These are phyloP conservation scores for Poeciliopsis turrubarensis DNA, from an alignment of 2,113 vertebrate genomes.

Conservation along the genomic window DNA sequence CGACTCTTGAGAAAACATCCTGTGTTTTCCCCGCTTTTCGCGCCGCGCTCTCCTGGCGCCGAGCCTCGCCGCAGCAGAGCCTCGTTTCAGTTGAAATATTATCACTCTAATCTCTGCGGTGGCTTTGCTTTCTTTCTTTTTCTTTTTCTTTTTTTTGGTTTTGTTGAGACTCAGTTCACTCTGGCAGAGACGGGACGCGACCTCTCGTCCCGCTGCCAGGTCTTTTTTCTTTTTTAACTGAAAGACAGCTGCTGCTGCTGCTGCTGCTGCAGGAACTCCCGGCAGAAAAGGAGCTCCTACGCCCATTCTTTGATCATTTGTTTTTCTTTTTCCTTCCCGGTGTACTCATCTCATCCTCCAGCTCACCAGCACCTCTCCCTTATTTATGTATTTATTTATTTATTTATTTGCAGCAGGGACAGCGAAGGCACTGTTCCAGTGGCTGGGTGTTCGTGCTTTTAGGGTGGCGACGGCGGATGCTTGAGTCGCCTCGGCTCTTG, in stretches of 20 bases:
- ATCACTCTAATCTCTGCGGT: constrained; percentile 59
- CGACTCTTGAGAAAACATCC: constrained; percentile 27
- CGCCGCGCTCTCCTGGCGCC: constrained; percentile 20
- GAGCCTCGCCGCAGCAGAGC: constrained; percentile 20
- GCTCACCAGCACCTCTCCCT: constrained; percentile 17
- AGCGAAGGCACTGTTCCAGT: constrained; percentile 31
- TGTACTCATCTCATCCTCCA: constrained; percentile 42
- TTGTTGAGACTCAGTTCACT: constrained; percentile 53
- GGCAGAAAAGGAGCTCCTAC: constrained; percentile 23
- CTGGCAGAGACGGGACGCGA: constrained; percentile 47
- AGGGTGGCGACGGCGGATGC: constrained; percentile 37
- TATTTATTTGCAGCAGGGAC: constrained; percentile 21
- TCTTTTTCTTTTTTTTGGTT: constrained; percentile 41
- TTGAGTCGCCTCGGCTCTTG: constrained; percentile 37
- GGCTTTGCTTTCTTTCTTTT: constrained; percentile 19
- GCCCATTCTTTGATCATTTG: constrained; percentile 31
- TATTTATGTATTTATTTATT: neutral
- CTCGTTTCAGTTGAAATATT: constrained; percentile 68
- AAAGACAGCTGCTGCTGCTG: constrained; percentile 60
- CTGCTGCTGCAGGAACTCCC: constrained; percentile 38
- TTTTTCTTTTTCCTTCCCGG: constrained; percentile 20
- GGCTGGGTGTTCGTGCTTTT: constrained; percentile 31
- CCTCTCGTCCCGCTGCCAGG: constrained; percentile 52
- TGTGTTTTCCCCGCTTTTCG: neutral
- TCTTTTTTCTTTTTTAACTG: constrained; percentile 35